Evolutionary conservation across 2,888 invertebrate genomes (phyloP).

Genomic region (Meta bourneti): DNA sequence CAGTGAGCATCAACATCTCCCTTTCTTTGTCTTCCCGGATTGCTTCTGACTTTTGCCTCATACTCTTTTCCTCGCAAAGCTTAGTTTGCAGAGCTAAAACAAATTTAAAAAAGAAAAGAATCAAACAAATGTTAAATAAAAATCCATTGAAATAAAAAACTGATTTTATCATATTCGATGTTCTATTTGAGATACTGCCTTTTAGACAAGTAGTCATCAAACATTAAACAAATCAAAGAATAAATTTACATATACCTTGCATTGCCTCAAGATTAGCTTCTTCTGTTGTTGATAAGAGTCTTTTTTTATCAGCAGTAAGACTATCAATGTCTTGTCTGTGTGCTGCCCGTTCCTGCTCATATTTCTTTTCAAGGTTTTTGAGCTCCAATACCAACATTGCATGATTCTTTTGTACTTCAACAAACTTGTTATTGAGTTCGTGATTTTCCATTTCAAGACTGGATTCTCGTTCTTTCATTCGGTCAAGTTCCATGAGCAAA

Average conservation of each 20-base stretch:
- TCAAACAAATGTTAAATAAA: background rate
- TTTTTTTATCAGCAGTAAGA: constrained; percentile 80
- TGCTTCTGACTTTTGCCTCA: constrained; percentile 91
- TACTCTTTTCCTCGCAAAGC: constrained; percentile 93
- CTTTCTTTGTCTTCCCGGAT: constrained; percentile 91
- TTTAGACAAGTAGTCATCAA: too few species aligned
- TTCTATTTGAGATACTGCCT: too few species aligned
- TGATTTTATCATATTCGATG: too few species aligned
- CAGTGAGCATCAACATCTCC: constrained; percentile 95
- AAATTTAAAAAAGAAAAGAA: constrained; percentile 44
- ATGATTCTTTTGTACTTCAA: constrained; percentile 92
- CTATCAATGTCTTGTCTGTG: constrained; percentile 85
- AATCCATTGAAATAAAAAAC: background rate
- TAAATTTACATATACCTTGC: constrained; percentile 87
- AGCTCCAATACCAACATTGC: constrained; percentile 91
- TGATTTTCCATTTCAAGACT: constrained; percentile 88
- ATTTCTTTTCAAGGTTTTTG: constrained; percentile 82
- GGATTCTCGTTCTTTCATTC: constrained; percentile 85
- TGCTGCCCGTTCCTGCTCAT: constrained; percentile 82
- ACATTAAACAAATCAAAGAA: too few species aligned
- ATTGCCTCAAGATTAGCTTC: constrained; percentile 96
- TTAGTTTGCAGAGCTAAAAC: constrained; percentile 91
- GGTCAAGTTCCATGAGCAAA: constrained; percentile 85
- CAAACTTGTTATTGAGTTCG: constrained; percentile 89
- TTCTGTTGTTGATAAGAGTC: constrained; percentile 80